phyloP scores from a whole-genome alignment of 2,797 vertebrate species.

The Acanthurus leucopareius region DNA sequence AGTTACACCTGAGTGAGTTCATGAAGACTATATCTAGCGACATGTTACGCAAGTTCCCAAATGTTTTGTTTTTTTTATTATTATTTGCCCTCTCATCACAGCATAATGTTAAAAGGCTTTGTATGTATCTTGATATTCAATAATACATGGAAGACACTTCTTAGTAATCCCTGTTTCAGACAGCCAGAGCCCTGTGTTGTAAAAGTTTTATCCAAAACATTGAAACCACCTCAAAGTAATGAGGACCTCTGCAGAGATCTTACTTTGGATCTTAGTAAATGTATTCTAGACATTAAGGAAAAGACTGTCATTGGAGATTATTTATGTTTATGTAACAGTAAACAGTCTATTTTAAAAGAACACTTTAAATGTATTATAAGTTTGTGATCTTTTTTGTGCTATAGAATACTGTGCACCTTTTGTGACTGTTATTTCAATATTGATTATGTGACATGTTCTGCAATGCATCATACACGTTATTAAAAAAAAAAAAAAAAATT shows the following conservation, averaged over 20 bases:
- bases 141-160: constrained; percentile 41
- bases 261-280: neutral
- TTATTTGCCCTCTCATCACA: constrained; percentile 35
- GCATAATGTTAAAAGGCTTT: constrained; percentile 32
- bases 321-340: neutral
- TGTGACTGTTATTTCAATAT: no score
- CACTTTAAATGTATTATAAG: no score
- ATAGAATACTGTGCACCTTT: no score
- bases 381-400: no score
- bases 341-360: no score
- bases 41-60: constrained; percentile 40
- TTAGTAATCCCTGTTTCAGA: constrained; percentile 5
- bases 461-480: no score
- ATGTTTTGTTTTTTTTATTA: constrained; percentile 21
- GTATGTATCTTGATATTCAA: constrained; percentile 32
- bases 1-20: constrained; percentile 20
- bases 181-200: constrained; percentile 13
- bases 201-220: neutral
- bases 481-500: no score
- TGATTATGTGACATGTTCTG: no score
- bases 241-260: neutral
- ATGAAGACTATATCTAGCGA: constrained; percentile 11
- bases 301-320: neutral
- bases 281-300: neutral
- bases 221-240: neutral